These are phyloP conservation scores for Leptopilina boulardi DNA, from an alignment of 1,140 invertebrate genomes.

Conservation along the genomic window DNA sequence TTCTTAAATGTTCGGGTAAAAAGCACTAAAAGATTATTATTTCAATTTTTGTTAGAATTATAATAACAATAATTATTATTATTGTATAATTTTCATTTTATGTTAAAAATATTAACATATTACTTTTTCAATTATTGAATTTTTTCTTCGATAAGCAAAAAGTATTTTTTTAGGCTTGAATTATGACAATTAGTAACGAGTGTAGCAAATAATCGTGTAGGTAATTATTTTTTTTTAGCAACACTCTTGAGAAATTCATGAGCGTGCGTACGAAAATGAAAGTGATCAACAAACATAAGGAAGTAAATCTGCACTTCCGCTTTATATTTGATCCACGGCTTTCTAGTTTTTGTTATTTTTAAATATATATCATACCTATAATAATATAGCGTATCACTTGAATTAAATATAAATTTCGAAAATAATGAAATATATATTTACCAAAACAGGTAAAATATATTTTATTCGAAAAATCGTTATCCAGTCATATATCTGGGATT, in stretches of 20 bases:
- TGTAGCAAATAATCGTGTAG: neutral
- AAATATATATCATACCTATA: neutral
- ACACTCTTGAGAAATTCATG: slow-evolving; percentile 8
- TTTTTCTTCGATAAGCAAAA: no score
- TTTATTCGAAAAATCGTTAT: no score
- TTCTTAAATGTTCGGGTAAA: no score
- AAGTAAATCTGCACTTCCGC: neutral
- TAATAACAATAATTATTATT: no score
- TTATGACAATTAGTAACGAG: neutral
- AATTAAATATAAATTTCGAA: no score
- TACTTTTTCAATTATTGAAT: neutral
- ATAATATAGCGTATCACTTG: neutral
- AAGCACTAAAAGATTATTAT: no score
- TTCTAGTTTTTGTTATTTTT: slow-evolving; percentile 30
- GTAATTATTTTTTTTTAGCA: slow-evolving; percentile 14
- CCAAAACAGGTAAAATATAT: neutral
- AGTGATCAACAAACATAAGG: slow-evolving; percentile 43
- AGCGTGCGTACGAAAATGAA: slow-evolving; percentile 49
- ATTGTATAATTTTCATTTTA: no score
- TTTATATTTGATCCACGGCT: slow-evolving; percentile 12
- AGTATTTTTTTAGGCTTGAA: neutral
- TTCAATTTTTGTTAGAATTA: no score
- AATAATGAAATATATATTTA: neutral
- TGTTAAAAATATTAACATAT: neutral
- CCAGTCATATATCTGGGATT: no score